A percentile compares a stretch with the other conserved stretches of the same genome.
These are phyloP conservation scores for Limonius californicus DNA, from an alignment of 1,140 invertebrate species.

Conservation along the genomic window DNA sequence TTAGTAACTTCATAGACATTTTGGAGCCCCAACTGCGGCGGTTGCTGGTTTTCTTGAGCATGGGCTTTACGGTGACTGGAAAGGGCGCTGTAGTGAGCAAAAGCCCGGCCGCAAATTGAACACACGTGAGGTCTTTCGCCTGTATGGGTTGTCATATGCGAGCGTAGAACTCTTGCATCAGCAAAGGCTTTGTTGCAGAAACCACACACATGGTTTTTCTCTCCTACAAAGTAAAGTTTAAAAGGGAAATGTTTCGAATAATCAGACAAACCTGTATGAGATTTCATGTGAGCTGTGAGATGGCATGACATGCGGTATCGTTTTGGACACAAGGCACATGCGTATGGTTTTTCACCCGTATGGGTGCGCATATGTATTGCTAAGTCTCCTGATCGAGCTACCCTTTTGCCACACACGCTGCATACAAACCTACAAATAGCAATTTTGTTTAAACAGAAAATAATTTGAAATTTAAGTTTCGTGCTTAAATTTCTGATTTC, in stretches of 20 bases:
- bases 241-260: too few relatives aligned
- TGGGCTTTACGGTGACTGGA: conserved; percentile 23
- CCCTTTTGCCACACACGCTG: conserved; percentile 23
- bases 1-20: background rate
- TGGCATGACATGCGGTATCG: conserved; percentile 35
- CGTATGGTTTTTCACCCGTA: conserved; percentile 63
- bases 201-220: conserved; percentile 48
- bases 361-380: conserved; percentile 60
- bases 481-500: too few relatives aligned
- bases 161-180: conserved; percentile 53
- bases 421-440: too few relatives aligned
- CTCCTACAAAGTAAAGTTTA: conserved; percentile 19
- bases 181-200: conserved; percentile 53
- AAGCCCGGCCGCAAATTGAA: conserved; percentile 54
- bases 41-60: background rate
- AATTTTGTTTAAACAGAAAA: too few relatives aligned
- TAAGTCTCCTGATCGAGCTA: conserved; percentile 48
- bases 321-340: conserved; percentile 43
- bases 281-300: conserved; percentile 52
- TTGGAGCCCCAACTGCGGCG: too few relatives aligned
- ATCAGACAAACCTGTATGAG: conserved; percentile 45
- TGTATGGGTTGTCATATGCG: conserved; percentile 62
- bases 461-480: too few relatives aligned
- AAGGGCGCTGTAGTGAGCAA: conserved; percentile 26
- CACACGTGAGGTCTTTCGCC: conserved; percentile 65